phyloP scores from a whole-genome alignment of 2,113 vertebrate species.

The Oceanodroma tethys region DNA sequence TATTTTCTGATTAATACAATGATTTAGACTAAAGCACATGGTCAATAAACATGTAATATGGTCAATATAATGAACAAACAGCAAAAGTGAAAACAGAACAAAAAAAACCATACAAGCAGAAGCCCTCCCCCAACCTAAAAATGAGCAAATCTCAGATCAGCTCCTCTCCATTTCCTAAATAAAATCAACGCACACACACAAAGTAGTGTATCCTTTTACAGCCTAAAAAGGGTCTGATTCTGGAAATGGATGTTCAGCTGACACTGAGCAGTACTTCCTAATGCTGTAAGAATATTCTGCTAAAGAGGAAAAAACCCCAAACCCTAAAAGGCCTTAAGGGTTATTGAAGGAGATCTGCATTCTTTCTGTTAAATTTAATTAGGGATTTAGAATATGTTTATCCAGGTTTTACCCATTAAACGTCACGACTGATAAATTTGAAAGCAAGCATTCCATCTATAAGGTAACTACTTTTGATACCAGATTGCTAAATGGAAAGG shows the following conservation, averaged over 20 bases:
- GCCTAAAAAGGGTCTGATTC: neutral
- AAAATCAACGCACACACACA: neutral
- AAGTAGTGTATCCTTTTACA: neutral
- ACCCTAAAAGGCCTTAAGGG: neutral
- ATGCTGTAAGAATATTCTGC: neutral
- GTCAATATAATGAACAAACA: neutral
- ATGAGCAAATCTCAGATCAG: neutral
- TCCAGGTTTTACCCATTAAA: neutral
- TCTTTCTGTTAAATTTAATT: neutral
- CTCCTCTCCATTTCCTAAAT: neutral
- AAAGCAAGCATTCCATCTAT: neutral
- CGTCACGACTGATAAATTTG: neutral
- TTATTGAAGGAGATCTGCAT: neutral
- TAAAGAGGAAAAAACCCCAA: neutral
- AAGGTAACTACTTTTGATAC: neutral
- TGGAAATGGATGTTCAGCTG: neutral
- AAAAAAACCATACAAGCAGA: neutral
- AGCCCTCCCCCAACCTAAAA: neutral
- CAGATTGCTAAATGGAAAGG: neutral
- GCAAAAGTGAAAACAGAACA: neutral
- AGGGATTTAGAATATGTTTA: neutral
- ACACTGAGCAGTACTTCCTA: neutral
- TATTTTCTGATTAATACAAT: neutral
- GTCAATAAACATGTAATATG: neutral
- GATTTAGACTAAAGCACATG: neutral